A percentile compares a stretch with the other conserved stretches of the same genome.
These are phyloP conservation scores for Yasuhikotakia modesta DNA, from an alignment of 2,797 vertebrate species.

Conservation along the genomic window DNA sequence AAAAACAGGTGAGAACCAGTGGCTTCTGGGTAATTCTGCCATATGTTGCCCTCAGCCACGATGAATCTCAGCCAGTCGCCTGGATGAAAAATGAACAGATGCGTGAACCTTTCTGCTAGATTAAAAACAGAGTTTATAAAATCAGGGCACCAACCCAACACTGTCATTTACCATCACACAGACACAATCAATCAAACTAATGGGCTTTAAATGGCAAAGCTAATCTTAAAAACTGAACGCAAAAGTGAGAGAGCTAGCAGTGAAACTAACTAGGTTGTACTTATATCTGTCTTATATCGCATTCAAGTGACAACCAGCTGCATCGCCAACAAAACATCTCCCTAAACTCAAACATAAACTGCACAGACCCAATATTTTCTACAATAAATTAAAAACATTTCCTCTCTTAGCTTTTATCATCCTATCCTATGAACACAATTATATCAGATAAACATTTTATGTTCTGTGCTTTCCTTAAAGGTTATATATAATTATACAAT, in stretches of 20 bases:
- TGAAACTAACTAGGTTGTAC: conserved; percentile 11
- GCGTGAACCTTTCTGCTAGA: conserved; percentile 55
- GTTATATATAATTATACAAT: too few relatives aligned
- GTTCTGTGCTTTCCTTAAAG: too few relatives aligned
- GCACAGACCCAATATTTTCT: too few relatives aligned
- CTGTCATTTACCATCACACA: conserved; percentile 44
- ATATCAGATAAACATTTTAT: too few relatives aligned
- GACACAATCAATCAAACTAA: conserved; percentile 58
- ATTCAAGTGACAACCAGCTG: not conserved
- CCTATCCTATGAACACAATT: too few relatives aligned
- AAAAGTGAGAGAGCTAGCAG: not conserved
- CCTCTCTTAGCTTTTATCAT: too few relatives aligned
- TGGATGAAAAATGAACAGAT: conserved; percentile 45
- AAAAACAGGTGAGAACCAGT: conserved; percentile 52
- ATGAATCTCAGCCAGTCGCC: conserved; percentile 42
- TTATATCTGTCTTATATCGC: not conserved
- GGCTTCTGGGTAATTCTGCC: conserved; percentile 47
- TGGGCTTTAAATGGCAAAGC: conserved; percentile 56
- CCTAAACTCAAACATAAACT: too few relatives aligned
- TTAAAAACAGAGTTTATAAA: conserved; percentile 57
- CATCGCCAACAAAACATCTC: too few relatives aligned
- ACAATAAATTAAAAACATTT: too few relatives aligned
- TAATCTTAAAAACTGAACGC: conserved; percentile 38
- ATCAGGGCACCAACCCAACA: conserved; percentile 48
- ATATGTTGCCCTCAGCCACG: conserved; percentile 48